A percentile compares a stretch with the other conserved stretches of the same genome.
Evolutionary conservation across 2,113 vertebrate species (phyloP).

Genomic region (Oreochromis niloticus): DNA sequence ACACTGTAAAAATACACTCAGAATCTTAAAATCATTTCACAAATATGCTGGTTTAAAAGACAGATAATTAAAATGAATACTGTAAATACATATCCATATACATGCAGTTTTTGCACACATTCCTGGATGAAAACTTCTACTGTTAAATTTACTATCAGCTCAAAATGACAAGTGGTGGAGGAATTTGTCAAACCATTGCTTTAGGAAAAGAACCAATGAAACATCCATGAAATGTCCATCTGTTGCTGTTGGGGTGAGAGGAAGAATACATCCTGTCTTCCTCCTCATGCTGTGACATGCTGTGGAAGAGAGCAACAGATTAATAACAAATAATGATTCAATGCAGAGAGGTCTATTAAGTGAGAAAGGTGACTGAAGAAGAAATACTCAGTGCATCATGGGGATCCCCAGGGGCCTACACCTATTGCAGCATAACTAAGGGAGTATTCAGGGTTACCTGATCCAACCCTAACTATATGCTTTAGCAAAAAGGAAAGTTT

Average conservation of each 20-base stretch:
- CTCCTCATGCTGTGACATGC: neutral
- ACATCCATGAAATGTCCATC: neutral
- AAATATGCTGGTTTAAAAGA: neutral
- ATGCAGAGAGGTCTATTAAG: neutral
- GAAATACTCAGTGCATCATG: neutral
- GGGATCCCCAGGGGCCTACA: neutral
- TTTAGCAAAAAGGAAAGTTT: neutral
- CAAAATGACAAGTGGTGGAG: neutral
- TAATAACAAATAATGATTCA: neutral
- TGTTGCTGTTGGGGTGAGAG: neutral
- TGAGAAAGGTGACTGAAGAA: neutral
- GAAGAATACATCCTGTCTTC: neutral
- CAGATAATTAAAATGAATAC: neutral
- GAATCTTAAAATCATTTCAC: neutral
- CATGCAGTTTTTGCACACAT: neutral
- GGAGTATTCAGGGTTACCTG: neutral
- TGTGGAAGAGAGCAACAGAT: neutral
- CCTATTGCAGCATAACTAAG: neutral
- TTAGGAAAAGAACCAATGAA: neutral
- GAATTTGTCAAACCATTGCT: neutral
- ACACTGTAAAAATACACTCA: neutral
- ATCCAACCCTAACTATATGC: neutral
- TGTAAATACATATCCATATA: neutral
- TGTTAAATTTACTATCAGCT: neutral
- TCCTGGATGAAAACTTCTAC: neutral